Percentiles rank a stretch among this genome's conserved stretches.
Evolutionary conservation across 2,888 invertebrate genomes (phyloP).

Genomic region (Plagodis pulveraria): DNA sequence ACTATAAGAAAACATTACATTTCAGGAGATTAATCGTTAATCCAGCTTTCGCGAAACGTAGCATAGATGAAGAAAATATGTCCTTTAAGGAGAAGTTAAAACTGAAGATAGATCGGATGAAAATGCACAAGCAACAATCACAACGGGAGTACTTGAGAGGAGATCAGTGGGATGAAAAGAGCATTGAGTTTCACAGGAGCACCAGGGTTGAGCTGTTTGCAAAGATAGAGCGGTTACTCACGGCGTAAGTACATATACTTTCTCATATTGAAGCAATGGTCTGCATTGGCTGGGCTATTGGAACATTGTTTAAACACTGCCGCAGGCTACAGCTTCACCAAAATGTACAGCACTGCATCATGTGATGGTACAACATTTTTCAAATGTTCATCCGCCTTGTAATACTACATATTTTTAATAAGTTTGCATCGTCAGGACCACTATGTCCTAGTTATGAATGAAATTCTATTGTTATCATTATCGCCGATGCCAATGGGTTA

Average conservation of each 20-base stretch:
- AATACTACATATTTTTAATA: too few species aligned
- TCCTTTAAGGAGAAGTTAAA: slow-evolving; percentile 69
- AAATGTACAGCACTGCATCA: too few species aligned
- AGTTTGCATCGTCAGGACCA: too few species aligned
- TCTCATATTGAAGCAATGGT: not conserved
- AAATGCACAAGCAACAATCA: slow-evolving; percentile 65
- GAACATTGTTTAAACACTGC: too few species aligned
- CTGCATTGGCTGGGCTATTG: too few species aligned
- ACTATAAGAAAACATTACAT: slow-evolving; percentile 2
- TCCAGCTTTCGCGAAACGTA: slow-evolving; percentile 72
- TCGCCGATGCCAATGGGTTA: too few species aligned
- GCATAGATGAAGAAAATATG: slow-evolving; percentile 49
- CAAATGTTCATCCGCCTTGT: too few species aligned
- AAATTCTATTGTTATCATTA: too few species aligned
- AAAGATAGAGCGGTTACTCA: slow-evolving; percentile 86
- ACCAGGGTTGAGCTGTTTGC: slow-evolving; percentile 86
- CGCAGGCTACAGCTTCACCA: too few species aligned
- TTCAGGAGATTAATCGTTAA: slow-evolving; percentile 60
- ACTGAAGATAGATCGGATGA: slow-evolving; percentile 61
- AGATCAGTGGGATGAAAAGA: slow-evolving; percentile 54
- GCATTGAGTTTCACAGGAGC: slow-evolving; percentile 83
- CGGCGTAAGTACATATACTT: slow-evolving; percentile 84
- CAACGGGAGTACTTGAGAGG: slow-evolving; percentile 58
- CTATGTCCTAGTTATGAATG: too few species aligned
- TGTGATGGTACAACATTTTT: too few species aligned